Base-by-base conservation (phyloP, 2,797 vertebrate genomes). In the Agapornis canus region DNA sequence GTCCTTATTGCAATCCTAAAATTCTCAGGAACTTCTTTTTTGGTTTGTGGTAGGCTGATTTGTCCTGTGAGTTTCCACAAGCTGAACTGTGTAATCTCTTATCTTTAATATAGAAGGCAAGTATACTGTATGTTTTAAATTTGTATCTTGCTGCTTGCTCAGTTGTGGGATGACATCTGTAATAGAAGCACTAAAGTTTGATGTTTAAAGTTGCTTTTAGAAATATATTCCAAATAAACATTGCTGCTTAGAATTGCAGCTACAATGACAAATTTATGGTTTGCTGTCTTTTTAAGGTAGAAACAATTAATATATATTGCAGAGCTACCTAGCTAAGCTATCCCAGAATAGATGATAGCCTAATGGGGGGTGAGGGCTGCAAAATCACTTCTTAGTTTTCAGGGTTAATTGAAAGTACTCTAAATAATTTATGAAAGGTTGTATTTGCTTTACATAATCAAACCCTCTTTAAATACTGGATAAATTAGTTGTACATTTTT, bases 151-250 rank as follows among this genome's bases (percentile, higher is more conserved):
- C 86, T 89, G 85, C 86, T 92, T 95, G 82, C 77, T 94, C 43
- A 52, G 48, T 84, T 87, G 52, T 79, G 75, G 78, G 77, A 82
- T 66, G 66, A 65, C 47, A 83, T 89, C 89, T 97, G 72, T 95
- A 86, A 92, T n/a, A 71, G 84, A 90, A 88, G 54, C 42, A 82
- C 75, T 81, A 70, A 82, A 91, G 57, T 90, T 78, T 82, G 85
- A 59, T 92, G 85, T 92, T 94, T 61, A 43, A 78, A 86, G 66
- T 79, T 94, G 88, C 39, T 95, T 95, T 90, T 89, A 95, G 78
- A 94, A 90, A 95, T 66, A 86, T n/a, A 92, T 89, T 92, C 51
- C 77, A 91, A 93, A 95, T 96, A 95, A 96, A 95, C 51, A 61
- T 77, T 45, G 92, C 90, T 95, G 88, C 82, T 82, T 86, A 59